Percentiles rank a stretch among this genome's conserved stretches.
phyloP scores from a whole-genome alignment of 2,888 invertebrate genomes.

The Stenolophus ochropezus region DNA sequence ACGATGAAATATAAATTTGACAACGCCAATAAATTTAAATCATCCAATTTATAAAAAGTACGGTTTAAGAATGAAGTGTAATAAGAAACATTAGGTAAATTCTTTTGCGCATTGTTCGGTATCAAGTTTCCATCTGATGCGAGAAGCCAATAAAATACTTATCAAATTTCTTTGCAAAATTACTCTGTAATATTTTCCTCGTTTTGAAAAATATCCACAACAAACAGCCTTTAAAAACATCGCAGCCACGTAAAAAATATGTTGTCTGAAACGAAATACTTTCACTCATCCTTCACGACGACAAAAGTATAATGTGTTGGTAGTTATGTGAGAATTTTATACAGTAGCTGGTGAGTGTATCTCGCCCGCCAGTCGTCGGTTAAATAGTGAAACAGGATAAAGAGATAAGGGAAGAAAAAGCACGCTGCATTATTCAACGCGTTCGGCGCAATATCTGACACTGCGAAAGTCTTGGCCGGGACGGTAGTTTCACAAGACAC shows the following conservation, averaged over 20 bases:
- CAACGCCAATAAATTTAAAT: no score
- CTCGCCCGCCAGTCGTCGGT: slow-evolving; percentile 46
- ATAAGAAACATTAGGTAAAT: no score
- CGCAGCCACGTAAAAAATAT: slow-evolving; percentile 7
- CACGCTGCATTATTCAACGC: slow-evolving; percentile 59
- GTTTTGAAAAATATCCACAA: slow-evolving; percentile 16
- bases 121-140: neutral
- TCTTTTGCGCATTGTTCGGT: neutral
- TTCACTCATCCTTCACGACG: slow-evolving; percentile 31
- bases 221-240: slow-evolving; percentile 22
- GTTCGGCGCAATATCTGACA: slow-evolving; percentile 54
- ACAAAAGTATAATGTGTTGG: slow-evolving; percentile 49
- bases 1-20: no score
- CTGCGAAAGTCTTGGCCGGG: no score
- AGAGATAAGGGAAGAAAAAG: slow-evolving; percentile 60
- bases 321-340: slow-evolving; percentile 55
- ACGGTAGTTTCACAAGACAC: no score
- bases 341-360: slow-evolving; percentile 50
- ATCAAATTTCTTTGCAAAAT: neutral
- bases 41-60: no score
- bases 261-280: slow-evolving; percentile 32
- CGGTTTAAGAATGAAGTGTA: no score
- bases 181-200: neutral
- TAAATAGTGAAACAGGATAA: slow-evolving; percentile 61
- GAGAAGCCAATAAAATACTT: neutral